A percentile compares a stretch with the other conserved stretches of the same genome.
phyloP scores from a whole-genome alignment of 1,140 invertebrate genomes.

The Bombus pascuorum region DNA sequence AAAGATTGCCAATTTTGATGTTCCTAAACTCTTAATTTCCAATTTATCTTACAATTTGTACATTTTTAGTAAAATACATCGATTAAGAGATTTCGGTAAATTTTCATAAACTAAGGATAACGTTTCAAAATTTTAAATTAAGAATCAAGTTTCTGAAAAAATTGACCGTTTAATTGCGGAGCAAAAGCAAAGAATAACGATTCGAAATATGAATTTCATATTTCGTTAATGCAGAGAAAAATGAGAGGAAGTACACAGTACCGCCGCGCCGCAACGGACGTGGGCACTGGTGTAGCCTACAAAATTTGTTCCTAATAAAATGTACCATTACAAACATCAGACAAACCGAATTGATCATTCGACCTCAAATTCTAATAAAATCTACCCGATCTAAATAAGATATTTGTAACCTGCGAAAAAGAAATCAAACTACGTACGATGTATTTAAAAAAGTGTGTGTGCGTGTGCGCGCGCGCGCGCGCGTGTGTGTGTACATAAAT shows the following conservation, averaged over 20 bases:
- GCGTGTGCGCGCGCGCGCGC: fast-evolving
- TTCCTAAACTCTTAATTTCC: too few species aligned
- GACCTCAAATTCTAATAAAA: background rate
- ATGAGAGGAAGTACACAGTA: slow-evolving; percentile 13
- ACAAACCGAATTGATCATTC: background rate
- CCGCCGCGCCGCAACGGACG: background rate
- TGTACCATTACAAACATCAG: background rate
- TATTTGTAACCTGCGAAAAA: background rate
- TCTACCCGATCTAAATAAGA: background rate
- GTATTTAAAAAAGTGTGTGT: too few species aligned
- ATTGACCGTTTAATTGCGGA: too few species aligned
- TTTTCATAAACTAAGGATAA: too few species aligned
- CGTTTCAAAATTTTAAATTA: too few species aligned
- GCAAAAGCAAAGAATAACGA: background rate
- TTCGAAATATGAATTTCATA: background rate
- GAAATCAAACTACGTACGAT: background rate
- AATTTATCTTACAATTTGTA: too few species aligned
- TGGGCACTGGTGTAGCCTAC: slow-evolving; percentile 31
- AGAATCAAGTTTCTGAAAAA: too few species aligned
- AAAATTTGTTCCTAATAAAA: background rate
- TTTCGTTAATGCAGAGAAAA: background rate
- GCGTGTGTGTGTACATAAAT: background rate
- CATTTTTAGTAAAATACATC: too few species aligned
- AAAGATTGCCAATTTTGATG: too few species aligned
- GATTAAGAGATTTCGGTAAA: too few species aligned